Percentiles rank a stretch among this genome's conserved stretches.
These are phyloP conservation scores for Tetramorium alpestre DNA, from an alignment of 1,140 invertebrate genomes.

Conservation along the genomic window DNA sequence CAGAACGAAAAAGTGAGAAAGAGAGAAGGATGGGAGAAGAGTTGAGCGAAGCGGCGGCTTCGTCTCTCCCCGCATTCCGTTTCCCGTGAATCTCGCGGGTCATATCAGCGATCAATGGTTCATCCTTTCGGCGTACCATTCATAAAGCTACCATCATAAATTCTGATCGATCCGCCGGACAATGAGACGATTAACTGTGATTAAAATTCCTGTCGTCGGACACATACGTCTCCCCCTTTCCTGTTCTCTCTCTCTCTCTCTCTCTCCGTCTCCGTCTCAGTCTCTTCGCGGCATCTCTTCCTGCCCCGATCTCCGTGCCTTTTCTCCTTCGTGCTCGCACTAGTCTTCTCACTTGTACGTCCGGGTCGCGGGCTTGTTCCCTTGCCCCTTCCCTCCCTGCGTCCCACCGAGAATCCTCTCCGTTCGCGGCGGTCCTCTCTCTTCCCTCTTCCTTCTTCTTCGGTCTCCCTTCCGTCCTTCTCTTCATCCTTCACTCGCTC, in stretches of 20 bases:
- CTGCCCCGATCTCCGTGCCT: background rate
- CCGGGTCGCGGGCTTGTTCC: slow-evolving; percentile 30
- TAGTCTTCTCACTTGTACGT: slow-evolving; percentile 24
- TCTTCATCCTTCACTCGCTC: slow-evolving; percentile 25
- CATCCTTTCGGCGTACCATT: background rate
- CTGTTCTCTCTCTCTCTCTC: background rate
- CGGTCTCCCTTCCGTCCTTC: slow-evolving; percentile 10
- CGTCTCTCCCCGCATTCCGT: background rate
- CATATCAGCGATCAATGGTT: background rate
- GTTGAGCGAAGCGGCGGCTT: background rate
- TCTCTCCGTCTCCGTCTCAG: background rate
- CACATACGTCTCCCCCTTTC: background rate
- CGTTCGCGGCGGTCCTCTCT: background rate
- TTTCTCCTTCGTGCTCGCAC: slow-evolving; percentile 13
- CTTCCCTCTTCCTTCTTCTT: slow-evolving; percentile 12
- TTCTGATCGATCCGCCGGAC: background rate
- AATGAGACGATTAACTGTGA: slow-evolving; percentile 42
- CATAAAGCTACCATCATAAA: background rate
- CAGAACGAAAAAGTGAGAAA: background rate
- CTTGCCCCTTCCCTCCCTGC: slow-evolving; percentile 11
- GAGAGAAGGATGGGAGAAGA: background rate
- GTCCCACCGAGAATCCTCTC: slow-evolving; percentile 11
- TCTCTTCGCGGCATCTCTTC: slow-evolving; percentile 12
- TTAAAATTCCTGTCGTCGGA: slow-evolving; percentile 22
- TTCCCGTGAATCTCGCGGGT: background rate